phyloP scores from a whole-genome alignment of 2,797 vertebrate species.

The Chloroceryle inda region DNA sequence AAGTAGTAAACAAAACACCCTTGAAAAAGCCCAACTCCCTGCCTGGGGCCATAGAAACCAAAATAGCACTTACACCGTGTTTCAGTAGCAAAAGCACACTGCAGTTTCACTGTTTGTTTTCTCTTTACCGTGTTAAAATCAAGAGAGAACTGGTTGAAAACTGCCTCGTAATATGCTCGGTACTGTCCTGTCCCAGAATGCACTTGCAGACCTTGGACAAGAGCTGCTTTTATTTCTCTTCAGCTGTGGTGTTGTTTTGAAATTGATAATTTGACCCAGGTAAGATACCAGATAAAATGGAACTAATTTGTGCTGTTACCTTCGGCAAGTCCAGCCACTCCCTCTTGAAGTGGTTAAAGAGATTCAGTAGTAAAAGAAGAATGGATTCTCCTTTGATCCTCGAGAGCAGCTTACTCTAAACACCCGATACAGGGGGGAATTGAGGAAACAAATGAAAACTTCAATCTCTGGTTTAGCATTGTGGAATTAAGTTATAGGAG shows the following conservation, averaged over 20 bases:
- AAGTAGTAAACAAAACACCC: neutral
- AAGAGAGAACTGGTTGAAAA: neutral
- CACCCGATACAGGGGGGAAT: neutral
- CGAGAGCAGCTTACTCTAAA: slow-evolving; percentile 18
- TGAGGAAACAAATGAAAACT: slow-evolving; percentile 22
- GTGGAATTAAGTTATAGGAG: neutral
- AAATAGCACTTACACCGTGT: neutral
- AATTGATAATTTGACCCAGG: neutral
- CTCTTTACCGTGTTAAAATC: neutral
- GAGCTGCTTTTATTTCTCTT: neutral
- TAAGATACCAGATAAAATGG: neutral
- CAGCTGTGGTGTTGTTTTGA: neutral
- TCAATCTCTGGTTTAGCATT: too few relatives aligned
- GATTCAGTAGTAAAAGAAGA: slow-evolving; percentile 22
- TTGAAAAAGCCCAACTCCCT: neutral
- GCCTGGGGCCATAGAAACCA: neutral
- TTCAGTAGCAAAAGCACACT: neutral
- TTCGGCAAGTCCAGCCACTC: neutral
- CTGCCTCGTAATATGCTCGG: neutral
- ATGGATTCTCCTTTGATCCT: slow-evolving; percentile 37
- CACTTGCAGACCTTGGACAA: neutral
- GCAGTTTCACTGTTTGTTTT: neutral
- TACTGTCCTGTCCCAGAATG: neutral
- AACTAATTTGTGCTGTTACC: neutral
- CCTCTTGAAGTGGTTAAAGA: neutral